Percentiles rank a stretch among this genome's conserved stretches.
phyloP scores from a whole-genome alignment of 2,113 vertebrate species.

The Sciurus niger region DNA sequence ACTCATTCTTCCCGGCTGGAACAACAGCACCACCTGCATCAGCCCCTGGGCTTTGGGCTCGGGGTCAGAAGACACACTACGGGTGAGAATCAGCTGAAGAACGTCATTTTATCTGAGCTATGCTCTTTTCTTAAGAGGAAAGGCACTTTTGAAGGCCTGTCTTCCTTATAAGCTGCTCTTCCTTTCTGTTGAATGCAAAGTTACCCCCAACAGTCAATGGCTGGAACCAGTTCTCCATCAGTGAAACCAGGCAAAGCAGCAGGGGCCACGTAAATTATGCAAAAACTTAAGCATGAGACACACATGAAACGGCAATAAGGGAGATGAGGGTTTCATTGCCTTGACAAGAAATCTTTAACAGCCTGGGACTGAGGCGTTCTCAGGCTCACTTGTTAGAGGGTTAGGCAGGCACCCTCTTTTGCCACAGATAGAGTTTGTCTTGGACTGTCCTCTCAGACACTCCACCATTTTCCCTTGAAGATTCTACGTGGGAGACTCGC shows the following conservation, averaged over 20 bases:
- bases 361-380: not conserved
- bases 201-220: not conserved
- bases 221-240: not conserved
- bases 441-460: not conserved
- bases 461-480: not conserved
- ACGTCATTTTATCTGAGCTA: not conserved
- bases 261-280: slow-evolving; percentile 52
- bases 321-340: not conserved
- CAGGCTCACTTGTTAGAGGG: not conserved
- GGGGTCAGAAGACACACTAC: not conserved
- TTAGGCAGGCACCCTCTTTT: not conserved
- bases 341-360: slow-evolving; percentile 42
- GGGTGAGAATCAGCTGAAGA: not conserved
- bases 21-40: slow-evolving; percentile 69
- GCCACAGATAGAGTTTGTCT: not conserved
- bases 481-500: not conserved
- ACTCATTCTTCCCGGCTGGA: slow-evolving; percentile 96
- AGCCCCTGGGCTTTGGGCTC: not conserved
- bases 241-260: slow-evolving; percentile 1
- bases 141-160: not conserved
- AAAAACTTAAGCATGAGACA: slow-evolving; percentile 27
- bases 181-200: slow-evolving; percentile 58
- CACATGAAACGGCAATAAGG: not conserved
- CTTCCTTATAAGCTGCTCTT: not conserved
- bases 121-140: not conserved